Evolutionary conservation across 1,140 invertebrate genomes (phyloP), one percentile per base, ranked within the genome.

Genomic region (Nymphalis io): DNA sequence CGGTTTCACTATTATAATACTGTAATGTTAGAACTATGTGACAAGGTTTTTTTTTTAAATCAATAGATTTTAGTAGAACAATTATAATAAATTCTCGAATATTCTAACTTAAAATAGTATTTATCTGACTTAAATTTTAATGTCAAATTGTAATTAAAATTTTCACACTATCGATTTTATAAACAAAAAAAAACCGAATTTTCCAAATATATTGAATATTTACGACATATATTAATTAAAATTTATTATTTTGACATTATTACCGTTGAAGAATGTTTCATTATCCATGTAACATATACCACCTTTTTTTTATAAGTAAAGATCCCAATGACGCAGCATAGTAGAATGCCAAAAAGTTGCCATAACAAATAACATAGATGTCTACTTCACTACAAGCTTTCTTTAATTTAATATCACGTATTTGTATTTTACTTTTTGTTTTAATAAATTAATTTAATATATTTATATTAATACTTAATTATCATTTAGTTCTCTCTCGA

Each of bases 321-420:
- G 51, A 55, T 55, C 11, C 15, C 13, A 55, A 53, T 3, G 13
- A 23, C 15, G 20, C 13, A 55, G 51, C 20, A 20, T 21, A 51
- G 13, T 13, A 55, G 1, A 55, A 51, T 55, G 23, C 23, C 23
- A 55, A 27, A 55, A 55, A 23, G 13, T 23, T 27, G 51, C 13
- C 23, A 55, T 55, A 55, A 55, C 51, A 27, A 55, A 27, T 55
- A 55, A 55, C 13, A 63, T 48, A 44, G 27, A 63, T 51, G 33
- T 63, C 46, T 15, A 63, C 3, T 55, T 55, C 4, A 5, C 60
- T 63, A 63, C 60, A 63, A 63, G 60, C 46, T 15, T 27, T 61
- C 6, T 63, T 63, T 63, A 63, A 16, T 63, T 46, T 63, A 63
- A 48, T 63, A 63, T 63, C 60, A 63, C 60, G 60, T 23, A 38